Conservation (phyloP, 2,797 vertebrate genomes). For the Brachyrhaphis roseni region DNA sequence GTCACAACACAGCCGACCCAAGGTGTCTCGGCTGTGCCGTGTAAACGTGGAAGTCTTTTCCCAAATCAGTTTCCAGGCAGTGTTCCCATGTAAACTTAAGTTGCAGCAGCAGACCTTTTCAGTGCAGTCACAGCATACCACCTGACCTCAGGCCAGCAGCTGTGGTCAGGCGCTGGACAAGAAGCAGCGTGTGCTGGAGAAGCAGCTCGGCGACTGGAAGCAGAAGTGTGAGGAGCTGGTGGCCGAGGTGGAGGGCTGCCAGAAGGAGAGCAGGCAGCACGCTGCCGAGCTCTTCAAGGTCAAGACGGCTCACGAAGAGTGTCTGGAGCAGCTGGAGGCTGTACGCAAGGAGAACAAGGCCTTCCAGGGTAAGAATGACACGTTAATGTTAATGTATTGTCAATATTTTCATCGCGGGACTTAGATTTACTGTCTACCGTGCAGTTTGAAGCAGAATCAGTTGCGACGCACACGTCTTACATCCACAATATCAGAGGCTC, state of each 20-base stretch:
- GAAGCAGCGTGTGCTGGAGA: conserved; percentile 84
- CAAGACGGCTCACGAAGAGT: conserved; percentile 82
- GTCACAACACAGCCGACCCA: too few species aligned
- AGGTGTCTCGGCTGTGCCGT: too few species aligned
- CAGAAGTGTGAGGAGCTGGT: conserved; percentile 86
- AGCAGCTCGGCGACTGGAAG: conserved; percentile 84
- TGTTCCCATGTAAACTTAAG: too few species aligned
- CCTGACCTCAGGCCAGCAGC: conserved; percentile 73
- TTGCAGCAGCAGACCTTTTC: not conserved
- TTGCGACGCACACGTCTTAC: not conserved
- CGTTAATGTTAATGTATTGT: not conserved
- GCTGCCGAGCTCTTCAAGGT: conserved; percentile 84
- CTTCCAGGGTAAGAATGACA: conserved; percentile 76
- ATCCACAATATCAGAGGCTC: not conserved
- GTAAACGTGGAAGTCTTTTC: too few species aligned
- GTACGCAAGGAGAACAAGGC: conserved; percentile 83
- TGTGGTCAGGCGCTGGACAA: conserved; percentile 81
- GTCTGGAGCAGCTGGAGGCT: conserved; percentile 81
- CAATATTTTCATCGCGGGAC: not conserved
- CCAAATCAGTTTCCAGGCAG: too few species aligned
- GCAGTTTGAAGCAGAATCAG: not conserved
- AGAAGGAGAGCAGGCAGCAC: conserved; percentile 84
- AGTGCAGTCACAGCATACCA: not conserved
- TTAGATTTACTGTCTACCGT: too few species aligned
- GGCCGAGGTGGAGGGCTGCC: conserved; percentile 81